phyloP scores from a whole-genome alignment of 2,113 vertebrate genomes.

The Sorex fumeus region DNA sequence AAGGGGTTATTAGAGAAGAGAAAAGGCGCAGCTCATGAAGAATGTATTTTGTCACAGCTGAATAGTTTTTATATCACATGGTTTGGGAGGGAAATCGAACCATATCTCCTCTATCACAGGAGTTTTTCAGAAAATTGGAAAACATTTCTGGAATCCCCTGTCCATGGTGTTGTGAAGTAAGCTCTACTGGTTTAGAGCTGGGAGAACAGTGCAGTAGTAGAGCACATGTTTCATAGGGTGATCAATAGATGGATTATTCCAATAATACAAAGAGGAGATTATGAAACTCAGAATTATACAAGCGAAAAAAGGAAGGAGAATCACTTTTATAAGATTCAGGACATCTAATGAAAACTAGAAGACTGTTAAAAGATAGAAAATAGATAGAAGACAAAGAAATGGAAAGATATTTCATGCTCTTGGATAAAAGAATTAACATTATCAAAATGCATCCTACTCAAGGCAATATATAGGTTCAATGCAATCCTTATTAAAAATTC shows the following conservation, averaged over 20 bases:
- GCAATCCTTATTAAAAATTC: too few species aligned
- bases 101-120: too few species aligned
- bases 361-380: too few species aligned
- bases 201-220: too few species aligned
- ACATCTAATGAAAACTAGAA: background rate
- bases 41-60: background rate
- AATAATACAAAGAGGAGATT: background rate
- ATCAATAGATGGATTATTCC: slow-evolving; percentile 11
- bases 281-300: slow-evolving; percentile 7
- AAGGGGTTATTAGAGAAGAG: background rate
- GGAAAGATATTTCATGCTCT: too few species aligned
- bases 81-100: too few species aligned
- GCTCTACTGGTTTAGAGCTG: background rate
- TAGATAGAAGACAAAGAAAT: too few species aligned
- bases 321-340: slow-evolving; percentile 10
- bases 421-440: too few species aligned
- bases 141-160: background rate
- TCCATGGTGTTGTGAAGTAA: background rate
- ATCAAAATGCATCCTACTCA: too few species aligned
- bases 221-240: background rate
- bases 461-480: too few species aligned
- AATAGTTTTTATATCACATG: background rate
- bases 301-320: background rate
- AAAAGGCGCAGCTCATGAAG: background rate
- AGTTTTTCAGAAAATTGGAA: background rate